These are phyloP conservation scores for Psilanteris sp. DNA, from an alignment of 1,140 invertebrate genomes.

Conservation along the genomic window DNA sequence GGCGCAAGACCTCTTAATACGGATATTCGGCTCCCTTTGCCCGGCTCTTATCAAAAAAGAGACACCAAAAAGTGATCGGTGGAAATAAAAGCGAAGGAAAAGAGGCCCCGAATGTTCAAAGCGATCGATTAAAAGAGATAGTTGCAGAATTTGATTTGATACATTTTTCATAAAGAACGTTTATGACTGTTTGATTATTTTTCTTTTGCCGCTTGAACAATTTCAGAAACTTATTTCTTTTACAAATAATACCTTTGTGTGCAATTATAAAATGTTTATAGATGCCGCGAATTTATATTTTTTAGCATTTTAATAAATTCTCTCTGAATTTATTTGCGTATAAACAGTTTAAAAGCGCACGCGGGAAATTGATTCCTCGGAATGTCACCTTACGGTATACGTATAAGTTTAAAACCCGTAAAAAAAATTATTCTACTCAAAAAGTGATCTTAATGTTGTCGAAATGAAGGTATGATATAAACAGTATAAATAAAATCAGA, in stretches of 20 bases:
- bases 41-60: constrained; percentile 42
- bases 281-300: no score
- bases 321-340: no score
- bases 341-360: no score
- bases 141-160: constrained; percentile 11
- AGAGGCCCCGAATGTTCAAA: constrained; percentile 4
- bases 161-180: constrained; percentile 6
- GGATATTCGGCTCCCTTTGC: constrained; percentile 55
- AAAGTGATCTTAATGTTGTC: constrained; percentile 66
- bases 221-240: no score
- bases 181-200: no score
- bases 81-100: constrained; percentile 27
- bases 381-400: no score
- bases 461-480: constrained; percentile 64
- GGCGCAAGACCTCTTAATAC: constrained; percentile 59
- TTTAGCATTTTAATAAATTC: no score
- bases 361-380: no score
- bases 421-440: constrained; percentile 14
- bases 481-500: constrained; percentile 73
- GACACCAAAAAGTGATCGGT: constrained; percentile 47
- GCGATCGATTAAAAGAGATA: constrained; percentile 42
- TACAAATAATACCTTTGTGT: no score
- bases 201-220: no score
- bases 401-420: neutral
- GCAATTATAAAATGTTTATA: no score